These are phyloP conservation scores for Callocephalon fimbriatum DNA, from an alignment of 2,113 vertebrate genomes.

Conservation along the genomic window DNA sequence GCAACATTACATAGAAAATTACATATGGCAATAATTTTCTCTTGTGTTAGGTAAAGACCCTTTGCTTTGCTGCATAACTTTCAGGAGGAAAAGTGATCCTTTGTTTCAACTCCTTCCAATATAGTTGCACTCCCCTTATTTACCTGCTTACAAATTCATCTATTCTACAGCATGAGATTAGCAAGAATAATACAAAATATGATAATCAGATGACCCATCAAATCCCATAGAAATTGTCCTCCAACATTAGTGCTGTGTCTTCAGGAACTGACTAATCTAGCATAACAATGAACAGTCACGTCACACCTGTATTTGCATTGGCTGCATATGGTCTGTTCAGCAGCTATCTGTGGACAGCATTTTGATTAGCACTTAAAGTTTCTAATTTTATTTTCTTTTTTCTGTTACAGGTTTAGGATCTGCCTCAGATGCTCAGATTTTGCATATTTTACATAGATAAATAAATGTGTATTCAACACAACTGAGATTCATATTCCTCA, in stretches of 20 bases:
- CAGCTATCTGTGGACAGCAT: not conserved
- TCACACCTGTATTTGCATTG: slow-evolving; percentile 19
- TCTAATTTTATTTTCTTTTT: too few relatives aligned
- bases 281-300: slow-evolving; percentile 26
- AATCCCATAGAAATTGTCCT: not conserved
- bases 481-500: not conserved
- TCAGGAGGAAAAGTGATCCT: not conserved
- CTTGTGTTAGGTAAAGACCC: not conserved
- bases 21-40: not conserved
- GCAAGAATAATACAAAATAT: slow-evolving; percentile 16
- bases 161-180: not conserved
- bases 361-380: slow-evolving; percentile 12
- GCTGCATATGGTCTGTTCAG: not conserved
- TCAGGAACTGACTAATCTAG: slow-evolving; percentile 3
- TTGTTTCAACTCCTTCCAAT: not conserved
- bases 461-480: not conserved
- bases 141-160: not conserved
- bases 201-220: slow-evolving; percentile 45
- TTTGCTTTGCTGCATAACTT: not conserved
- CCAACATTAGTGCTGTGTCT: not conserved
- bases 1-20: not conserved
- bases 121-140: not conserved
- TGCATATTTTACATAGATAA: not conserved
- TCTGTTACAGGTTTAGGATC: not conserved
- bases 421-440: not conserved